Evolutionary conservation across 1,140 invertebrate species (phyloP), one percentile per base, ranked within the genome.

Genomic region (Idris sp.): DNA sequence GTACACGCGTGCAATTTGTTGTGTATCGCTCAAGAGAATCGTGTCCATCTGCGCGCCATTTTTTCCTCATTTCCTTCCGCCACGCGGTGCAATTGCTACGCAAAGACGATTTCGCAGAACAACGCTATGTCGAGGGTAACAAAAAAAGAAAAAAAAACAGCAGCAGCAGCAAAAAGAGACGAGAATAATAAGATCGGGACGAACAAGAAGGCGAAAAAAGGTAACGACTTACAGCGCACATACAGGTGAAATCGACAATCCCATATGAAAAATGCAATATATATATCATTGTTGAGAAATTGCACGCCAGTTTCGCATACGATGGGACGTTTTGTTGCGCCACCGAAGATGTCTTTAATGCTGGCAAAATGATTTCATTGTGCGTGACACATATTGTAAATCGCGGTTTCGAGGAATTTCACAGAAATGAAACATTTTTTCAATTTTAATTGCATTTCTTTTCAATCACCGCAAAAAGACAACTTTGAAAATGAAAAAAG

Each of bases 41-140:
- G 56, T 51, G 72, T 68, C 49, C 72, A 74, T 68, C 58, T 61
- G 56, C 56, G 35, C 43, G 26, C 38, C 31, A 62, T 33, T 48
- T 54, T 61, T 76, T 61, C 36, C 46, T 65, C 65, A 26, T 58
- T 65, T 65, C 58, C 65, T 56, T 64, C 28, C 58, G 56, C 44
- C 40, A 41, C 43, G 53, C 49, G n/a, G n/a, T 56, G 30, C 53
- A 59, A 62, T 71, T 71, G 59, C 53, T 67, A n/a, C n/a, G 53
- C 46, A 16, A 61, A 65, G 53, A 76, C 36, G 61, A 59, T 67
- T 76, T 71, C 65, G 41, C 30, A 43, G 41, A 59, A 69, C 9
- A 40, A 26, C 40, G 36, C n/a, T 10, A 15, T 4, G 38, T 4
- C 33, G 35, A 25, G 26, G 31, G 13, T 25, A 43, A 56, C n/a